Percentiles rank a stretch among this genome's conserved stretches.
Conservation (phyloP, 2,113 vertebrate species). For the Trinectes maculatus region DNA sequence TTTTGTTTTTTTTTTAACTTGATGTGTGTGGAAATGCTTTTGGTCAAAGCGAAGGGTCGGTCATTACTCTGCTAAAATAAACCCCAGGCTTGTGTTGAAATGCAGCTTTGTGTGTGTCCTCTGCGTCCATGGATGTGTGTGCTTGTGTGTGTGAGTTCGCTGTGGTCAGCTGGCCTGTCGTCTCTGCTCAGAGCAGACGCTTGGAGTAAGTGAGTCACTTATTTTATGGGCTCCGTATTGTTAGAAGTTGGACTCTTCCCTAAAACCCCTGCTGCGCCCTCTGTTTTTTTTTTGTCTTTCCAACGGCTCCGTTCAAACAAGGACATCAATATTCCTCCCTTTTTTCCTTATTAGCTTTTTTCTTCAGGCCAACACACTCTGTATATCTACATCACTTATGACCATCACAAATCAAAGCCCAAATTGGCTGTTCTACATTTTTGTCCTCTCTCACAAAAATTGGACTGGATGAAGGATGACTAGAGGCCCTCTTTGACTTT, state of each 20-base stretch:
- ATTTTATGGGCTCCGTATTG: slow-evolving; percentile 62
- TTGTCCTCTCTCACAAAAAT: slow-evolving; percentile 45
- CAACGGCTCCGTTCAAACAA: slow-evolving; percentile 56
- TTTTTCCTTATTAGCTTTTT: slow-evolving; percentile 24
- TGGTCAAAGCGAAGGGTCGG: slow-evolving; percentile 41
- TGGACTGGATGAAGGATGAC: slow-evolving; percentile 55
- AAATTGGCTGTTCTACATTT: slow-evolving; percentile 69
- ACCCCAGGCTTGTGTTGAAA: slow-evolving; percentile 42
- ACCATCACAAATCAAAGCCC: slow-evolving; percentile 64
- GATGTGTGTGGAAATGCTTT: slow-evolving; percentile 37
- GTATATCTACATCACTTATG: slow-evolving; percentile 58
- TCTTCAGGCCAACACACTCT: slow-evolving; percentile 43
- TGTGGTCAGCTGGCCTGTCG: slow-evolving; percentile 44
- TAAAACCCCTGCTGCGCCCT: slow-evolving; percentile 23
- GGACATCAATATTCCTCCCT: slow-evolving; percentile 61
- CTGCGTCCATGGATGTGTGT: not conserved
- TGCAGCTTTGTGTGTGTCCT: slow-evolving; percentile 40
- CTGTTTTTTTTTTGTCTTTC: slow-evolving; percentile 24
- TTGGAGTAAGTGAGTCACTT: slow-evolving; percentile 64
- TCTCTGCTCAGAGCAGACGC: slow-evolving; percentile 37
- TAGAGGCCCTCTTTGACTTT: slow-evolving; percentile 50
- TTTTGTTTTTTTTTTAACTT: slow-evolving; percentile 6
- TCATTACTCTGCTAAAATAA: slow-evolving; percentile 45
- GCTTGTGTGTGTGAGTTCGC: slow-evolving; percentile 30
- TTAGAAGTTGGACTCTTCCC: slow-evolving; percentile 59